Evolutionary conservation across 2,888 invertebrate species (phyloP).

Genomic region (Apeira syringaria): DNA sequence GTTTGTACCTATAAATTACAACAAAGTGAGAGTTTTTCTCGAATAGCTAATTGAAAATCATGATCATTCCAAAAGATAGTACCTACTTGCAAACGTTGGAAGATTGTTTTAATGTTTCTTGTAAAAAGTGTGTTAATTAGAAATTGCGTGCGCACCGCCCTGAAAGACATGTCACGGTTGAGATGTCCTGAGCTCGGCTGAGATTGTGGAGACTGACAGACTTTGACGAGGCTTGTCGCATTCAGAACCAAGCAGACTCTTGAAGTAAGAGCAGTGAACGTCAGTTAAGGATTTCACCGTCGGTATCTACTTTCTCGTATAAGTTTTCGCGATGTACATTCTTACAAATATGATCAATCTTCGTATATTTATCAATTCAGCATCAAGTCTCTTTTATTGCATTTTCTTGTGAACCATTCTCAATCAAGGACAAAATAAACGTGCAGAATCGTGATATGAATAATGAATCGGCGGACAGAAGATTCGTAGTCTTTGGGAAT

Average conservation of each 20-base stretch:
- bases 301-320: not conserved
- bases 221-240: conserved; percentile 33
- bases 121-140: conserved; percentile 58
- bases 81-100: conserved; percentile 20
- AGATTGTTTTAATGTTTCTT: conserved; percentile 28
- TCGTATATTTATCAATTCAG: not conserved
- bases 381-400: conserved; percentile 3
- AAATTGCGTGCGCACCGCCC: conserved; percentile 58
- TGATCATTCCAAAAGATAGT: conserved; percentile 32
- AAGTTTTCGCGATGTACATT: no score
- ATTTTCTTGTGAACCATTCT: conserved; percentile 30
- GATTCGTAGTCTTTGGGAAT: conserved; percentile 71
- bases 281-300: conserved; percentile 30
- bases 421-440: conserved; percentile 56
- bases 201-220: conserved; percentile 42
- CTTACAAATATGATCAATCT: not conserved
- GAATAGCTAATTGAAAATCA: conserved; percentile 20
- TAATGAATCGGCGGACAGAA: conserved; percentile 52
- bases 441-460: conserved; percentile 65
- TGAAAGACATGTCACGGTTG: conserved; percentile 74
- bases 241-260: conserved; percentile 50
- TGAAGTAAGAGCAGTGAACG: conserved; percentile 44
- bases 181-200: conserved; percentile 53
- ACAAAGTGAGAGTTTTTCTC: conserved; percentile 25
- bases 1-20: conserved; percentile 1